Conservation (phyloP, 2,113 vertebrate genomes). For the Gasterosteus nipponicus region DNA sequence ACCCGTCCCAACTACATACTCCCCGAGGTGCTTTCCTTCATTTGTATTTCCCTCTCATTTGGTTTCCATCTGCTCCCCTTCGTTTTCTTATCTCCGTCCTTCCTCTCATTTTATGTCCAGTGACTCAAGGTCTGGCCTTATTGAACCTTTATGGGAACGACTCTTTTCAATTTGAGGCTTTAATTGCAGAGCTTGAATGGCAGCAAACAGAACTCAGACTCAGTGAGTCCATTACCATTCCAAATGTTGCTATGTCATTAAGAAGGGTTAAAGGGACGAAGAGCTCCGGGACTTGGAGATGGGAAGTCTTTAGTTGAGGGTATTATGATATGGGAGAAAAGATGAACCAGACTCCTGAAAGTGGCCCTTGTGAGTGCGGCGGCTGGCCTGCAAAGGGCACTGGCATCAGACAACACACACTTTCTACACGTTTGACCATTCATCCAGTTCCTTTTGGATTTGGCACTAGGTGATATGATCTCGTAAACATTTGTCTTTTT, state of each 20-base stretch:
- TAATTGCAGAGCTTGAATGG: background rate
- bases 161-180: constrained; percentile 7
- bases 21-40: constrained; percentile 4
- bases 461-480: background rate
- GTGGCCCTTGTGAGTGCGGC: too few relatives aligned
- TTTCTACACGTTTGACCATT: background rate
- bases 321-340: constrained; percentile 5
- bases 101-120: constrained; percentile 3
- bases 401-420: background rate
- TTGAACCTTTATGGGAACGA: constrained; percentile 12
- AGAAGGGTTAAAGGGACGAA: background rate
- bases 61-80: background rate
- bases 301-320: background rate
- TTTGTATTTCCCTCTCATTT: background rate
- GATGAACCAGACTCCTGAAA: background rate
- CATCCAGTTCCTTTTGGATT: background rate
- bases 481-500: background rate
- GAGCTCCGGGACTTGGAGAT: background rate
- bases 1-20: constrained; percentile 15
- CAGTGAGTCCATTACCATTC: background rate
- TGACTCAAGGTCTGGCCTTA: constrained; percentile 15
- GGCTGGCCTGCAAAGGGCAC: background rate
- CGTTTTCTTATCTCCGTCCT: background rate
- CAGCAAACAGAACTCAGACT: background rate
- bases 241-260: background rate